Evolutionary conservation across 2,888 invertebrate genomes (phyloP).

Genomic region (Microplitis manilae): DNA sequence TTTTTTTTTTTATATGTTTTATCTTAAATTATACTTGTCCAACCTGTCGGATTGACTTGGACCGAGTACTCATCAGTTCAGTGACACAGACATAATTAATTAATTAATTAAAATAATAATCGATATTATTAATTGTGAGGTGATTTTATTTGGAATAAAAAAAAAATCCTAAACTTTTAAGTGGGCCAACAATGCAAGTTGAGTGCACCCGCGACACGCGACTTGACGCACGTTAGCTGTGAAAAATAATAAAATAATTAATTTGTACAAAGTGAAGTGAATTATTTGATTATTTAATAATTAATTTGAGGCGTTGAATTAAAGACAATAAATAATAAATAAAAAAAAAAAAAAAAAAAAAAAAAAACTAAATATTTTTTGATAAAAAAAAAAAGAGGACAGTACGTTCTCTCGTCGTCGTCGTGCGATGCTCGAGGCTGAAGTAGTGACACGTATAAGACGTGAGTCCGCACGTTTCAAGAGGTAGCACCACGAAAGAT

Average conservation of each 20-base stretch:
- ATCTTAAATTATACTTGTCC: too few species aligned
- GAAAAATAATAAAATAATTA: slow-evolving; percentile 2
- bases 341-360: too few species aligned
- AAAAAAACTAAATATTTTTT: too few species aligned
- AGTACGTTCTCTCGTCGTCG: slow-evolving; percentile 45
- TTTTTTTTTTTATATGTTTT: too few species aligned
- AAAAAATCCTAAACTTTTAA: background rate
- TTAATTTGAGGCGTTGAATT: too few species aligned
- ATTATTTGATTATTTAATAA: too few species aligned
- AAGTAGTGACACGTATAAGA: slow-evolving; percentile 46
- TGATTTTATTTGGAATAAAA: slow-evolving; percentile 28
- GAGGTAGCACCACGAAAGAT: slow-evolving; percentile 50
- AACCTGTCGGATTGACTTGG: too few species aligned
- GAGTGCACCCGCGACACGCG: slow-evolving; percentile 41
- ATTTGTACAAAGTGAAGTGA: too few species aligned
- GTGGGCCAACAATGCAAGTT: slow-evolving; percentile 36
- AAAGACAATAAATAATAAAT: too few species aligned
- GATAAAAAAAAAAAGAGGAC: slow-evolving; percentile 33
- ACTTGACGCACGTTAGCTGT: slow-evolving; percentile 21
- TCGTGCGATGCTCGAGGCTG: slow-evolving; percentile 52
- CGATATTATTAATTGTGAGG: background rate
- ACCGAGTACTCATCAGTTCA: too few species aligned
- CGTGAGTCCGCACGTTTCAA: slow-evolving; percentile 50
- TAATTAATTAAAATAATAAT: too few species aligned
- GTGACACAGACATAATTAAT: too few species aligned